These are phyloP conservation scores for Capreolus pygargus DNA, from an alignment of 2,113 vertebrate genomes.

Conservation along the genomic window DNA sequence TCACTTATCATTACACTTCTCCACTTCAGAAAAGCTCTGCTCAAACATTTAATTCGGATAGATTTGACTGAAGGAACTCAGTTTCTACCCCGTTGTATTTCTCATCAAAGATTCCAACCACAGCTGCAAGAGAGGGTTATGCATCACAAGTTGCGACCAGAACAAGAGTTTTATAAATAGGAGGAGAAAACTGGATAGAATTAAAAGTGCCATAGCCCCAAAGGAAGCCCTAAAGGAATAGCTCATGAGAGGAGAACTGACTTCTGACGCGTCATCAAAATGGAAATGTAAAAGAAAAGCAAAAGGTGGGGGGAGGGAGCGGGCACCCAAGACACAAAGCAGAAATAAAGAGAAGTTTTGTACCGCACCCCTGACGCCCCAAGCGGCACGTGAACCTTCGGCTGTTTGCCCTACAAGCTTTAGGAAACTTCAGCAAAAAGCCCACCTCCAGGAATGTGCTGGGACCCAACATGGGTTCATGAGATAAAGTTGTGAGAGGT, in stretches of 20 bases:
- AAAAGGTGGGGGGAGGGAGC: not conserved
- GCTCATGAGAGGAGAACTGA: not conserved
- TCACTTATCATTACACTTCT: not conserved
- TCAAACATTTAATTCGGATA: not conserved
- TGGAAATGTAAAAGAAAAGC: not conserved
- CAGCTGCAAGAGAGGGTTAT: not conserved
- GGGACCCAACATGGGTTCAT: not conserved
- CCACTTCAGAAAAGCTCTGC: not conserved
- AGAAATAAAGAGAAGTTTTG: not conserved
- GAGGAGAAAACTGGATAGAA: not conserved
- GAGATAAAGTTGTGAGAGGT: not conserved
- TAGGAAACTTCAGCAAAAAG: not conserved
- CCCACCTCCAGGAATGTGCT: not conserved
- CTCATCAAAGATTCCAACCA: not conserved
- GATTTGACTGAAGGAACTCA: not conserved
- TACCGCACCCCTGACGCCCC: not conserved
- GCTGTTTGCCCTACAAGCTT: not conserved
- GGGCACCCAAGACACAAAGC: not conserved
- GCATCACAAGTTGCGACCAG: not conserved
- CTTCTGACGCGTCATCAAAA: constrained; percentile 4
- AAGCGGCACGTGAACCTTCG: not conserved
- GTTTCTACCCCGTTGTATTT: not conserved
- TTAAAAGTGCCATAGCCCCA: not conserved
- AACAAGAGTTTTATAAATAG: not conserved
- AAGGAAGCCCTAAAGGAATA: not conserved